These are phyloP conservation scores for Drosophila emarginata DNA, from an alignment of 2,888 invertebrate species.

Conservation along the genomic window DNA sequence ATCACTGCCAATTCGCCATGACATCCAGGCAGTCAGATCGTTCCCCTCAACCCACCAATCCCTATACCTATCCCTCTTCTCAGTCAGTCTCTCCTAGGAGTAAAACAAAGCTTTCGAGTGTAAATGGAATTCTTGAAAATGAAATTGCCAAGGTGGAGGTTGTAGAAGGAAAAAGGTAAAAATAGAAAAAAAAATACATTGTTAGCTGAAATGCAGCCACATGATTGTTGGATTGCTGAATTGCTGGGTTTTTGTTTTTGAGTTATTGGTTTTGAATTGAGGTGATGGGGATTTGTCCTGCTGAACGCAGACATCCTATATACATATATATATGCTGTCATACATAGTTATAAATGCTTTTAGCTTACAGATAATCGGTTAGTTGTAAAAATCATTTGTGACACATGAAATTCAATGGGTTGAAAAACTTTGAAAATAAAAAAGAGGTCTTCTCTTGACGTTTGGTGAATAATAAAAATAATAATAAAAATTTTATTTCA, in stretches of 20 bases:
- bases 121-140: conserved; percentile 73
- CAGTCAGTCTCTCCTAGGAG: conserved; percentile 22
- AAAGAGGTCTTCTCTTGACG: background rate
- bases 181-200: conserved; percentile 39
- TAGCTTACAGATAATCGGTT: conserved; percentile 3
- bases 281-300: conserved; percentile 30
- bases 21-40: conserved; percentile 35
- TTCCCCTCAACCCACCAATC: background rate
- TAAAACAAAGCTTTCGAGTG: conserved; percentile 64
- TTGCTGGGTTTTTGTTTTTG: conserved; percentile 63
- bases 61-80: conserved; percentile 20
- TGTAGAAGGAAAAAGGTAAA: conserved; percentile 12
- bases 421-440: background rate
- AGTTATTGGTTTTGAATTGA: conserved; percentile 75
- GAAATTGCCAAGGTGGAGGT: conserved; percentile 54
- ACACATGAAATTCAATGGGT: background rate
- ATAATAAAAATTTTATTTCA: no score
- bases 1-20: conserved; percentile 74
- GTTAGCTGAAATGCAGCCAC: conserved; percentile 65
- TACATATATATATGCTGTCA: background rate
- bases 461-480: no score
- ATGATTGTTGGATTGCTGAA: conserved; percentile 56
- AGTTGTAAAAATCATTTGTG: background rate
- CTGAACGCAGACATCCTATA: background rate
- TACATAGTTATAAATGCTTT: background rate